Base-by-base conservation (phyloP, 1,140 invertebrate genomes). In the Ericerus pela region DNA sequence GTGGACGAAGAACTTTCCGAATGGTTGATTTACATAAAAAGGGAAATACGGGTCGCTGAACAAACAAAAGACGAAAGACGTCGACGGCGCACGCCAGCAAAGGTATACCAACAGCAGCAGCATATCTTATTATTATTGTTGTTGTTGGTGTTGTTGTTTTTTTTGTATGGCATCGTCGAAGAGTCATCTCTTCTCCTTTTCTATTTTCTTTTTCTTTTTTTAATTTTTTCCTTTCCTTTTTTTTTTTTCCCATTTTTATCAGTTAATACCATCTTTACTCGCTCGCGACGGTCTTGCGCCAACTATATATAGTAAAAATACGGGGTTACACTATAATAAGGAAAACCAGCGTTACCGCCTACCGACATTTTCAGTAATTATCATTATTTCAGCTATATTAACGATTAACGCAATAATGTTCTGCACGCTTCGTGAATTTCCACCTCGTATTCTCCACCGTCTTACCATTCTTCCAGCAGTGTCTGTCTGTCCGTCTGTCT, bases 321-420 rank as follows among this genome's bases (percentile, higher is more conserved):
- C 22, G 20, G 41, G 41, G 41, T 47, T 47, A 47, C 41, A 47
- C 41, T 47, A 47, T 47, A 47, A 47, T 47, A 47, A 47, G 41
- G 26, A 47, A 47, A 47, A 47, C 41, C 41, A 47, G 41, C 41
- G 41, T 47, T 47, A 47, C 41, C 41, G 41, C 41, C 41, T 47
- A 47, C 41, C 41, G 41, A 47, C 41, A 24, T 47, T 47, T 47
- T 47, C 41, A 47, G 41, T 47, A 47, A 47, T 47, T 47, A 47
- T 47, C 41, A 47, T 47, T 47, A 47, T 47, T 47, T 47, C 41
- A 47, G 41, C 41, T 47, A 47, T 47, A 47, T 47, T 47, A 47
- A 47, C 41, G 41, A 47, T 47, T 47, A 47, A 47, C 41, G 41
- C 41, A 47, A 47, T 47, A 47, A 47, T 47, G 41, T 47, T 47